Conservation (phyloP, 2,797 vertebrate species). For the Cryptoprocta ferox region DNA sequence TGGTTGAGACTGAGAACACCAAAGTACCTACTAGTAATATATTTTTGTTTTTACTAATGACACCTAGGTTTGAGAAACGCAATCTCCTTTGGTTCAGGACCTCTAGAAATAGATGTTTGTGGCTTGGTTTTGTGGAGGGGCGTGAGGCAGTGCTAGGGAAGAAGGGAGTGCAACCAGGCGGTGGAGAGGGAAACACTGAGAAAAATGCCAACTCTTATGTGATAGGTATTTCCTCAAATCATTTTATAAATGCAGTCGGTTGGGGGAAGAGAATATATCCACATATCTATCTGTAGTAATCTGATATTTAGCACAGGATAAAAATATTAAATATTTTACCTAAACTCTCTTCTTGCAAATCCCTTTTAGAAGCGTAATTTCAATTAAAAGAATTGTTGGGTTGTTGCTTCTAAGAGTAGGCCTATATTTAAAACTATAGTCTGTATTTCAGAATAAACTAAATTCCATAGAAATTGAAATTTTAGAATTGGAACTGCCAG, state of each 20-base stretch:
- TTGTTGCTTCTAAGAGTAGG: constrained; percentile 14
- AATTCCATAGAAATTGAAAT: constrained; percentile 49
- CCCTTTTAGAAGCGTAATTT: constrained; percentile 35
- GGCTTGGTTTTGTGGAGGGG: background rate
- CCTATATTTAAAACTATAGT: background rate
- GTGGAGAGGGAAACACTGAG: background rate
- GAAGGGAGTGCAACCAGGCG: background rate
- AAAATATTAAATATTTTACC: constrained; percentile 21
- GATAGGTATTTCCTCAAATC: background rate
- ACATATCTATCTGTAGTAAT: background rate
- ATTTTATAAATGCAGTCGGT: background rate
- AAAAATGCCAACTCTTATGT: background rate
- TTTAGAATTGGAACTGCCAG: constrained; percentile 2
- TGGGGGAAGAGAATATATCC: background rate
- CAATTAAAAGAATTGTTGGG: background rate
- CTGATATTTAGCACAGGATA: background rate
- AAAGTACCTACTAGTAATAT: background rate
- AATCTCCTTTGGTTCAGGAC: background rate
- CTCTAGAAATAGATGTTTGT: background rate
- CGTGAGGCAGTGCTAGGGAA: background rate
- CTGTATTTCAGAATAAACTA: constrained; percentile 51
- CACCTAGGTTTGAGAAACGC: background rate
- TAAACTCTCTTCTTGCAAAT: background rate
- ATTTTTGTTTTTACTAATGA: background rate
- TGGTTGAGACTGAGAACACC: background rate